These are phyloP conservation scores for Calidris pugnax DNA, from an alignment of 2,113 vertebrate species.

Conservation along the genomic window DNA sequence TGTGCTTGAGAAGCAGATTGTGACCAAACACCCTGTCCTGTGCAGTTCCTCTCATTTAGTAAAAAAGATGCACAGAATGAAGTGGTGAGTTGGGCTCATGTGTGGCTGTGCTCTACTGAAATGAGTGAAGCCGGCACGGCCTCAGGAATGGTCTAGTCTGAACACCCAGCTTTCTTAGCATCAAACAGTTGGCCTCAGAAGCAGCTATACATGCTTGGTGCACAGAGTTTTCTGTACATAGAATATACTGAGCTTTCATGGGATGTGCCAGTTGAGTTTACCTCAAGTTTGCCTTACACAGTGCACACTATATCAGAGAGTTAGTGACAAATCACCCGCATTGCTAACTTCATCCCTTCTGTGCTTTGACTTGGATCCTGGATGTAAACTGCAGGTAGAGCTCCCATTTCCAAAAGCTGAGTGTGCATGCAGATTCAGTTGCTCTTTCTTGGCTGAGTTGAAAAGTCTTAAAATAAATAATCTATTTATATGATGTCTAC, in stretches of 20 bases:
- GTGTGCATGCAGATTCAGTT: not conserved
- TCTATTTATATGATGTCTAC: not conserved
- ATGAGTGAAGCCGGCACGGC: not conserved
- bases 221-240: not conserved
- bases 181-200: rapidly evolving
- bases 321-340: rapidly evolving
- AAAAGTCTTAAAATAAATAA: not conserved
- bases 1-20: not conserved
- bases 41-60: not conserved
- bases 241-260: not conserved
- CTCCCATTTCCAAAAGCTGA: not conserved
- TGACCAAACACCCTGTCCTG: not conserved
- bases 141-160: not conserved
- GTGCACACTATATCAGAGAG: not conserved
- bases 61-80: rapidly evolving
- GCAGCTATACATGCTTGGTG: rapidly evolving
- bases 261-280: not conserved
- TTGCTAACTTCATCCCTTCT: not conserved
- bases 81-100: not conserved
- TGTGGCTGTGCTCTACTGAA: not conserved
- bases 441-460: not conserved
- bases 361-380: not conserved
- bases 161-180: rapidly evolving
- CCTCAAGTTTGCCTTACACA: not conserved
- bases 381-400: not conserved